These are phyloP conservation scores for Meleagris gallopavo DNA, from an alignment of 2,113 vertebrate species.

Conservation along the genomic window DNA sequence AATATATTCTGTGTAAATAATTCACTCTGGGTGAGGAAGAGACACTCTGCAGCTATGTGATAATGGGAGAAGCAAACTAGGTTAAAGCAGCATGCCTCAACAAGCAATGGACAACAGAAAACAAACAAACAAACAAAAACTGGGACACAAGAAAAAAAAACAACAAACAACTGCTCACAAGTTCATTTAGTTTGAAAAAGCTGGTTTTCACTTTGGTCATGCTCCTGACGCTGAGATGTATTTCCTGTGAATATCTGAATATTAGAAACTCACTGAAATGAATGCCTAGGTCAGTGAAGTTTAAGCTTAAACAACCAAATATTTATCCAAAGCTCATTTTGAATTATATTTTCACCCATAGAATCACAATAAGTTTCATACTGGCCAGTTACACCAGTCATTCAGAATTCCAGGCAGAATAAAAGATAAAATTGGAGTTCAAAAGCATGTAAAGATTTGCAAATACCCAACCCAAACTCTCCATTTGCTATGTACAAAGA, in stretches of 20 bases:
- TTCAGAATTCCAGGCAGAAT: background rate
- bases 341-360: background rate
- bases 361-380: background rate
- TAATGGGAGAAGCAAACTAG: background rate
- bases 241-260: background rate
- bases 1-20: background rate
- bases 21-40: background rate
- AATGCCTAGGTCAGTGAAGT: background rate
- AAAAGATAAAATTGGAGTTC: constrained; percentile 1
- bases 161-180: background rate
- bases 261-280: background rate
- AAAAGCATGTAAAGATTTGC: background rate
- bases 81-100: background rate
- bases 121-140: accelerated
- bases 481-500: background rate
- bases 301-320: background rate
- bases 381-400: background rate
- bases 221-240: background rate
- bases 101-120: accelerated
- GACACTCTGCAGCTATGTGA: background rate
- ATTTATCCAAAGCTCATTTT: background rate
- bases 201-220: background rate
- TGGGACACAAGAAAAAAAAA: no score
- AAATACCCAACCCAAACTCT: background rate
- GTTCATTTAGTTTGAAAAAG: background rate